Conservation (phyloP, 2,888 invertebrate species). For the Apeira syringaria region DNA sequence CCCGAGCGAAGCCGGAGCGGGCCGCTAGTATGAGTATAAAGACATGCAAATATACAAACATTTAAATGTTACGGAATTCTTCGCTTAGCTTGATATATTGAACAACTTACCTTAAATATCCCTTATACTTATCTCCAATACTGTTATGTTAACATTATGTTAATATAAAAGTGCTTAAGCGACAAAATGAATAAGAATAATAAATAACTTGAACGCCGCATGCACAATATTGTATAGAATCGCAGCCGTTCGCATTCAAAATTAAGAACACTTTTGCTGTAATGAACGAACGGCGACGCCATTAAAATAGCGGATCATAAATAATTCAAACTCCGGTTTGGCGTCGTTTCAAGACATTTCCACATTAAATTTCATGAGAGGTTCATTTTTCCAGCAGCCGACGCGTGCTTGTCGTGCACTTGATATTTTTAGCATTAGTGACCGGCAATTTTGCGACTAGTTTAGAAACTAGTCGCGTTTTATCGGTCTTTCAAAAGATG, state of each 20-base stretch:
- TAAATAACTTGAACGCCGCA: conserved; percentile 9
- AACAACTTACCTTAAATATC: no score
- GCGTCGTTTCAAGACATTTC: conserved; percentile 81
- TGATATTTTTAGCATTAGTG: conserved; percentile 1
- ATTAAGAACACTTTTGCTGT: conserved; percentile 75
- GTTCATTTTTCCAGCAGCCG: conserved; percentile 72
- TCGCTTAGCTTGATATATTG: no score
- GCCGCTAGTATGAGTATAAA: no score
- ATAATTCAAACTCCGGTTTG: conserved; percentile 79
- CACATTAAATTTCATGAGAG: conserved; percentile 82
- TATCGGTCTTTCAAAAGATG: no score
- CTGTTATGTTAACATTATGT: no score
- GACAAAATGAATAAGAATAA: conserved; percentile 6
- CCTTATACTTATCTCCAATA: no score
- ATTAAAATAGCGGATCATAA: conserved; percentile 80
- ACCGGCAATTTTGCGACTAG: not conserved
- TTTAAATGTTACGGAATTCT: no score
- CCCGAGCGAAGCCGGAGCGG: no score
- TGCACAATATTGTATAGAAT: conserved; percentile 21
- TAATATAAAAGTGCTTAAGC: conserved; percentile 2
- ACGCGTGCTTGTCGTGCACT: conserved; percentile 33
- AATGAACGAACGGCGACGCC: conserved; percentile 74
- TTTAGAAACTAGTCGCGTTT: no score
- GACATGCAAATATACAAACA: no score
- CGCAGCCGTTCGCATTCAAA: conserved; percentile 60